phyloP scores from a whole-genome alignment of 2,797 vertebrate species.

The Furcifer pardalis region DNA sequence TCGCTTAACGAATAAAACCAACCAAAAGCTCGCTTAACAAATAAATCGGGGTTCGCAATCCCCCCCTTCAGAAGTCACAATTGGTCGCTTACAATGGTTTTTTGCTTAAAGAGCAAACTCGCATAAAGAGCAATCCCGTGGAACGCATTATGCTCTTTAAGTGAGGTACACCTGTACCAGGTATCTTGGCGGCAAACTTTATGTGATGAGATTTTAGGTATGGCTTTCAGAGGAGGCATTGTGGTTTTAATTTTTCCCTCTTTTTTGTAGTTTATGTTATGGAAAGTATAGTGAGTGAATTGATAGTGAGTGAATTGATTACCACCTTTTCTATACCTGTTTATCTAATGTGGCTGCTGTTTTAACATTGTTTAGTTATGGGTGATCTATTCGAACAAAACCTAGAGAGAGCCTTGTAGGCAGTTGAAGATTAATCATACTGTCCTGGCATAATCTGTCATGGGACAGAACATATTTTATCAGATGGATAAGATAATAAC shows the following conservation, averaged over 20 bases:
- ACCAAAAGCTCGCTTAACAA: no score
- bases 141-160: no score
- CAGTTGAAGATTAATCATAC: not conserved
- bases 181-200: no score
- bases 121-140: no score
- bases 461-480: not conserved
- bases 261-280: not conserved
- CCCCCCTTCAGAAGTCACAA: no score
- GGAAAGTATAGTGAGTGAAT: not conserved
- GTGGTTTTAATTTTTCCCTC: not conserved
- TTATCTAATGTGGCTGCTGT: not conserved
- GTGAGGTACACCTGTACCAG: no score
- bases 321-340: not conserved
- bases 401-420: not conserved
- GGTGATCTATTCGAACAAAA: not conserved
- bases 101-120: no score
- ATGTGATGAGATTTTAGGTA: not conserved
- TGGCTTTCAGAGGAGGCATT: not conserved
- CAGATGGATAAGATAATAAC: not conserved
- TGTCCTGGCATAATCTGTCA: not conserved
- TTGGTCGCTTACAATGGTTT: no score
- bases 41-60: no score
- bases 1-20: no score
- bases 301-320: not conserved
- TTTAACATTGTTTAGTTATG: not conserved